Evolutionary conservation across 1,140 invertebrate genomes (phyloP).

Genomic region (Drosophila kanapiae): DNA sequence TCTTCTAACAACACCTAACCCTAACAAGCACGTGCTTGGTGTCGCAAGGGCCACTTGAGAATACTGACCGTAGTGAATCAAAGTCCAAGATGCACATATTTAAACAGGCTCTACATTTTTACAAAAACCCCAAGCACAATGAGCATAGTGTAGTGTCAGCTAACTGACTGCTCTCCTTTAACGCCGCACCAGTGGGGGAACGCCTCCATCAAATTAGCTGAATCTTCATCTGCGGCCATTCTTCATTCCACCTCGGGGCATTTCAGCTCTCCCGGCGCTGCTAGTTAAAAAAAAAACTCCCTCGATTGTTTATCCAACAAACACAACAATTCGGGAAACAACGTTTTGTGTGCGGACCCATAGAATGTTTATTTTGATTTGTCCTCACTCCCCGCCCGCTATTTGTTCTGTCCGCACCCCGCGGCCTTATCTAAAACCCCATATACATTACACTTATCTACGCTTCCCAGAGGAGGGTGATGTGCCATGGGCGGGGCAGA

Average conservation of each 20-base stretch:
- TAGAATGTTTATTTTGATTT: slow-evolving; percentile 80
- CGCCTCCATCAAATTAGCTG: slow-evolving; percentile 33
- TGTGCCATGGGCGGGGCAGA: neutral
- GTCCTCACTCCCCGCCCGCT: slow-evolving; percentile 33
- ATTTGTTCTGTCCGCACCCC: neutral
- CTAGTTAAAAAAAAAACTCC: slow-evolving; percentile 42
- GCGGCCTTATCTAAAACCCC: slow-evolving; percentile 47
- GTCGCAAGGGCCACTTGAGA: no score
- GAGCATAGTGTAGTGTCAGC: slow-evolving; percentile 12
- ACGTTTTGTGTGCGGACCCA: slow-evolving; percentile 44
- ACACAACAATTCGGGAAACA: slow-evolving; percentile 74
- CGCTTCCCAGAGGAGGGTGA: neutral
- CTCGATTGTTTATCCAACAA: slow-evolving; percentile 75
- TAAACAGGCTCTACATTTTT: neutral
- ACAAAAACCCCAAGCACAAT: neutral
- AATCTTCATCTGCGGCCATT: slow-evolving; percentile 17
- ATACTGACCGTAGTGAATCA: neutral
- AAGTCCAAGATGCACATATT: neutral
- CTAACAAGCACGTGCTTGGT: no score
- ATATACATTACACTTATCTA: slow-evolving; percentile 68
- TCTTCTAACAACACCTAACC: no score
- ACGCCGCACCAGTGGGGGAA: slow-evolving; percentile 15
- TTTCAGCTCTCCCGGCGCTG: slow-evolving; percentile 29
- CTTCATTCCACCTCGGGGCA: slow-evolving; percentile 10
- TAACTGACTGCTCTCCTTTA: slow-evolving; percentile 18